Conservation (phyloP, 2,113 vertebrate species). For the Equus przewalskii region DNA sequence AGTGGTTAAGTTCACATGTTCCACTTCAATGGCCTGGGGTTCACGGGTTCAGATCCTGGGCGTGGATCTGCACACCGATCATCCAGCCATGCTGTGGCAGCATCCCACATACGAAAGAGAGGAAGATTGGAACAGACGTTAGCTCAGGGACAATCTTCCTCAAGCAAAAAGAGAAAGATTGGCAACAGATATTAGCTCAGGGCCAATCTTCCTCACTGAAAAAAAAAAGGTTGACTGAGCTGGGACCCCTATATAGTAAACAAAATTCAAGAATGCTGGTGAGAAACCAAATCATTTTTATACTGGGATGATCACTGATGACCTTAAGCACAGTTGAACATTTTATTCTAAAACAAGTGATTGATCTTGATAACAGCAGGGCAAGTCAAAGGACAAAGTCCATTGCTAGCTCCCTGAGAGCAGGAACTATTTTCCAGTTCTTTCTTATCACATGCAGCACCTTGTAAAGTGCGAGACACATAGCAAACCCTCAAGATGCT, state of each 20-base stretch:
- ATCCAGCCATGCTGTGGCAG: too few relatives aligned
- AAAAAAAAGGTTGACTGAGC: not conserved
- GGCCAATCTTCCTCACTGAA: too few relatives aligned
- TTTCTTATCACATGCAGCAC: not conserved
- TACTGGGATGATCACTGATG: constrained; percentile 12
- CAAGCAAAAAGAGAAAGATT: too few relatives aligned
- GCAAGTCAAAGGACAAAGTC: constrained; percentile 49
- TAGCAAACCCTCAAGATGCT: not conserved
- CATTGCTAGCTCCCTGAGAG: not conserved
- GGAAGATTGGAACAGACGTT: too few relatives aligned
- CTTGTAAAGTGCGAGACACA: not conserved
- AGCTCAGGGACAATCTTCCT: too few relatives aligned
- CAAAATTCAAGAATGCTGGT: constrained; percentile 52
- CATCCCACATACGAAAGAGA: too few relatives aligned
- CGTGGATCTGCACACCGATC: too few relatives aligned
- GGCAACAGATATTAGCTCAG: too few relatives aligned
- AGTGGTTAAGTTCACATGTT: too few relatives aligned
- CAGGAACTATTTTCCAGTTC: not conserved
- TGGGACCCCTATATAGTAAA: not conserved
- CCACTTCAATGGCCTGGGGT: too few relatives aligned
- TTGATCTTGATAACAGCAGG: constrained; percentile 47
- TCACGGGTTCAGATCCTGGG: too few relatives aligned
- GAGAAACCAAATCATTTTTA: constrained; percentile 64
- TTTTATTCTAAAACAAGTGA: constrained; percentile 61
- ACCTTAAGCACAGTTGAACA: constrained; percentile 46